Base-by-base conservation (phyloP, 2,888 invertebrate species). In the Nomada lathburiana region DNA sequence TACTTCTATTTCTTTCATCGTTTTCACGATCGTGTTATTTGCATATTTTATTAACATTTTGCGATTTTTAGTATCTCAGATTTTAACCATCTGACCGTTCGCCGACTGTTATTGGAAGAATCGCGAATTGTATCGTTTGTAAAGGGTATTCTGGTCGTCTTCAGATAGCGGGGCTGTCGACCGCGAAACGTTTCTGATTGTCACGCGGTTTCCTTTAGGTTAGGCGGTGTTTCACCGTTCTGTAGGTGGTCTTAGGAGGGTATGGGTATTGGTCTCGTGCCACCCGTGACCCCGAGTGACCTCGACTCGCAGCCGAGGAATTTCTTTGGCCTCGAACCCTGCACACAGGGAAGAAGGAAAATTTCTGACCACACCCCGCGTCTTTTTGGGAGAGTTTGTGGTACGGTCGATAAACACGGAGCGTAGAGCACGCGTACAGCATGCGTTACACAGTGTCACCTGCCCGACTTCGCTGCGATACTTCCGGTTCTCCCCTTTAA, bases 301-400 rank as follows among this genome's bases (percentile, higher is more conserved):
- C 82, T 82, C 79, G 80, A 57, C 52, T 68, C 64, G 52, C n/a
- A 68, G 36, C 36, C 63, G 55, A 36, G 55, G 36, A 55, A 62
- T 62, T 76, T 84, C 50, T 68, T 68, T 26, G 50, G n/a, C 26
- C 64, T 42, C 50, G 50, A 68, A 42, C n/a, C 42, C 13, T 70
- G 36, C 59, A 72, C 18, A 53, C 26, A 44, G 60, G 26, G 11
- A 44, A 52, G 55, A 75, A 75, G 80, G 65, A 80, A 80, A 80
- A 80, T 76, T 78, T 83, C 76, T 77, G 86, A 85, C 85, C 86
- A 86, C 84, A 84, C 84, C 85, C 84, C 84, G 84, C 65, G 69
- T 75, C 84, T 86, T 86, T 84, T 84, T 78, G 69, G 79, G 47
- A 70, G 82, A 83, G 75, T 82, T 85, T 78, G 57, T 64, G 77